Evolutionary conservation across 2,888 invertebrate genomes (phyloP).

Genomic region (Pollenia amentaria): DNA sequence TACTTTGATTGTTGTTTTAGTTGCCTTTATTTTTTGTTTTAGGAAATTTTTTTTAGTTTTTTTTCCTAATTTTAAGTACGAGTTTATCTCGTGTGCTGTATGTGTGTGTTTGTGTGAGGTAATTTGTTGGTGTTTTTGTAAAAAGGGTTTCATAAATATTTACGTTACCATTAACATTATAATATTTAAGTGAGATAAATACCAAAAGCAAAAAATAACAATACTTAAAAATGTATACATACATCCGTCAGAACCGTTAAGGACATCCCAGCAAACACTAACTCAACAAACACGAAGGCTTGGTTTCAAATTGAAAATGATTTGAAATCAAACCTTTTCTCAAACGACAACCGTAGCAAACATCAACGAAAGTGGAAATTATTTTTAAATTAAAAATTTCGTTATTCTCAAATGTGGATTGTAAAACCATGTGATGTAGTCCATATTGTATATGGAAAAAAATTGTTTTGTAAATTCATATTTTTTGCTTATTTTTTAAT

Average conservation of each 20-base stretch:
- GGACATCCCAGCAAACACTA: neutral
- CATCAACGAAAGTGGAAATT: too few species aligned
- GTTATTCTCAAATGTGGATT: too few species aligned
- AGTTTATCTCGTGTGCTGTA: neutral
- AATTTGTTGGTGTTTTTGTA: slow-evolving; percentile 10
- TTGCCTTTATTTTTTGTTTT: slow-evolving; percentile 1
- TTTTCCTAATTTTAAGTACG: neutral
- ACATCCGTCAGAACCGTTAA: neutral
- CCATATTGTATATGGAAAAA: too few species aligned
- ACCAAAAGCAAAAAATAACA: slow-evolving; percentile 21
- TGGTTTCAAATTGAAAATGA: too few species aligned
- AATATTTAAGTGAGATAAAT: slow-evolving; percentile 64
- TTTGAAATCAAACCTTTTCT: too few species aligned
- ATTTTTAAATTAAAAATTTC: too few species aligned
- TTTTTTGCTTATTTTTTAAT: too few species aligned
- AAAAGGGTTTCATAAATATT: slow-evolving; percentile 66
- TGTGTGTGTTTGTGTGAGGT: neutral
- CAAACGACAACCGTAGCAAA: too few species aligned
- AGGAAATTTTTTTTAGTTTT: neutral
- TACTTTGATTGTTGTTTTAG: slow-evolving; percentile 21
- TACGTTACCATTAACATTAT: slow-evolving; percentile 63
- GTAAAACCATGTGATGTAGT: too few species aligned
- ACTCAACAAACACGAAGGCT: too few species aligned
- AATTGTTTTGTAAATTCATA: too few species aligned
- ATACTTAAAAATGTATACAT: neutral